Base-by-base conservation (phyloP, 1,140 invertebrate species). In the Anthonomus grandis region DNA sequence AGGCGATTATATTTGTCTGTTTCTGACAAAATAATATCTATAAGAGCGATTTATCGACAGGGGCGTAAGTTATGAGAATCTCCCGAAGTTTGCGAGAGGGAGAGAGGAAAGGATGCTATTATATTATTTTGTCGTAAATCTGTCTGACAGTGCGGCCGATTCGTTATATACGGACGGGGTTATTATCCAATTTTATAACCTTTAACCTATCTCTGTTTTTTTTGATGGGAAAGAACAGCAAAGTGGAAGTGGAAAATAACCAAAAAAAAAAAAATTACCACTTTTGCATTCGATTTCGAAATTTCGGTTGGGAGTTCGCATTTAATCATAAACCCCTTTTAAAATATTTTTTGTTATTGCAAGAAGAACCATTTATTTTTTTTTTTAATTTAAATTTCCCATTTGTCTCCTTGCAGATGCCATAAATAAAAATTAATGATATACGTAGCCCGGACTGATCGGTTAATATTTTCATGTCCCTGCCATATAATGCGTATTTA, bases 21-120 rank as follows among this genome's bases (percentile, higher is more conserved):
- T 59, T 55, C 64, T 67, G 63, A 67, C 65, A 63, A 67, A 63
- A 65, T 67, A 65, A 67, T 67, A 60, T 58, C 59, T 63, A 63
- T 60, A 59, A 60, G 45, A 44, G 58, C 62, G 55, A 60, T 64
- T 64, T 64, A 61, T 63, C 59, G 47, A 48, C 45, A 31, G 45
- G 18, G 8, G 24, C 45, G 45, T 48, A 48, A 48, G 53, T 37
- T 49, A 37, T 34, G 27, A 38, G 49, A n/a, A n/a, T n/a, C n/a
- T n/a, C n/a, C n/a, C n/a, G n/a, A n/a, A n/a, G n/a, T n/a, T n/a
- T n/a, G 46, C 36, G 19, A 19, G 46, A 13, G 17, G 25, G 19
- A 8, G 6, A 38, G 13, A 58, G 27, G 21, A 27, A 34, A 25
- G 41, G 47, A 34, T 22, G 31, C 24, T 24, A 58, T 51, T 39